These are phyloP conservation scores for Sebastes ruberrimus DNA, from an alignment of 2,797 vertebrate species.

Conservation along the genomic window DNA sequence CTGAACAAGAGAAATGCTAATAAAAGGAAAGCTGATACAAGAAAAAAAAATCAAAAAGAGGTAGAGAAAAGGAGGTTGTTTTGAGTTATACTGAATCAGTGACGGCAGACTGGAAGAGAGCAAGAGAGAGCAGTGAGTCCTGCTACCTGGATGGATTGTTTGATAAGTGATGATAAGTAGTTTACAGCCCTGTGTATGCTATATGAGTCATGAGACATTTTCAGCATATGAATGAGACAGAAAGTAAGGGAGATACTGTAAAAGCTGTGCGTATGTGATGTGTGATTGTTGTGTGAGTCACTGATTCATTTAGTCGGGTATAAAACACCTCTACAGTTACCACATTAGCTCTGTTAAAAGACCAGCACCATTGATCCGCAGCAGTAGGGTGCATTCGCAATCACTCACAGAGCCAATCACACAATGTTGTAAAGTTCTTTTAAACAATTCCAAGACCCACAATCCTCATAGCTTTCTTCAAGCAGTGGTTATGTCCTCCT, in stretches of 20 bases:
- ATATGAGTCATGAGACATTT: conserved; percentile 53
- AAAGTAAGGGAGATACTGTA: conserved; percentile 11
- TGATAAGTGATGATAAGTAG: conserved; percentile 30
- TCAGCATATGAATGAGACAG: conserved; percentile 51
- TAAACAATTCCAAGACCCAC: neutral
- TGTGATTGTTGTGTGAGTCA: conserved; percentile 45
- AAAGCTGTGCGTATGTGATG: conserved; percentile 19
- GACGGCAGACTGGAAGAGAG: conserved; percentile 13
- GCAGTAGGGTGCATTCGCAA: conserved; percentile 8
- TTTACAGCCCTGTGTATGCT: conserved; percentile 28
- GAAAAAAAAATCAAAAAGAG: neutral
- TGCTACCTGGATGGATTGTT: conserved; percentile 27
- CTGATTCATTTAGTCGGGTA: conserved; percentile 55
- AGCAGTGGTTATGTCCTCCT: neutral
- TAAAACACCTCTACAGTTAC: conserved; percentile 63
- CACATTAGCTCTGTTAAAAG: conserved; percentile 44
- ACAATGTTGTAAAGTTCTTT: neutral
- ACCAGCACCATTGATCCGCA: conserved; percentile 50
- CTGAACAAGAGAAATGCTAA: conserved; percentile 29
- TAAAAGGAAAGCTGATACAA: conserved; percentile 30
- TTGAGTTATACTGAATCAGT: conserved; percentile 11
- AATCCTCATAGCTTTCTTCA: neutral
- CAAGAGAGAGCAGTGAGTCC: neutral
- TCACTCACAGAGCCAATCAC: neutral
- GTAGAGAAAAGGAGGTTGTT: conserved; percentile 8